Evolutionary conservation across 2,113 vertebrate genomes (phyloP), one percentile per base, ranked within the genome.

Genomic region (Oceanites oceanicus): DNA sequence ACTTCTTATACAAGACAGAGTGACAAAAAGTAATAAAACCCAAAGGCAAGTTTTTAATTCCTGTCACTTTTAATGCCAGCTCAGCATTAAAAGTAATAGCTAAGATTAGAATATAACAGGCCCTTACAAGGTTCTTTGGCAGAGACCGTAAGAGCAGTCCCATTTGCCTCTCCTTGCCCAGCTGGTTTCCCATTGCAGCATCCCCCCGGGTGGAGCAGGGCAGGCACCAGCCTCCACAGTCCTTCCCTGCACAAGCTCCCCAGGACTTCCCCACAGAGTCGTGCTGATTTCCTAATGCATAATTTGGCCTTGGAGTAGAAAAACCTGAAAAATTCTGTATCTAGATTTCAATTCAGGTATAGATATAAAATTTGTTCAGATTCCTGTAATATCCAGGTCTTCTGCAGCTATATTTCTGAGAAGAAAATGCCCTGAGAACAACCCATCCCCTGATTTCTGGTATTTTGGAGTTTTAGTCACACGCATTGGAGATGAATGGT

Each of bases 151-250:
- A 36, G 15, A 63, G 13, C 19, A 58, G 25, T 22, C 7, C 38
- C 18, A 20, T 9, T 59, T 7, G 4, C 6, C 13, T 45, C 12
- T 45, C 38, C 38, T 74, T 81, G 25, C 9, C 50, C 9, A 10
- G 4, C 19, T 80, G 16, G 6, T 92, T 83, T 85, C 14, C 32
- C 25, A 19, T 9, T 42, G 32, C 44, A 87, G 27, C 18, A 68
- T 29, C 7, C 27, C 6, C 8, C 15, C 0, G 3, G 14, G 5
- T 16, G 2, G 1, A 73, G 9, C 32, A 47, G 27, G 30, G 21
- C 27, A 63, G 38, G 32, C 53, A 87, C 38, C 47, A 87, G 23
- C 42, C 14, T 7, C 11, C 2, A 2, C 19, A 52, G 40, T 32
- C 32, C 40, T 76, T 63, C 73, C 38, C 49, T 85, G 49, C 13